Base-by-base conservation (phyloP, 2,797 vertebrate genomes). In the Sphenopsis melanotis region DNA sequence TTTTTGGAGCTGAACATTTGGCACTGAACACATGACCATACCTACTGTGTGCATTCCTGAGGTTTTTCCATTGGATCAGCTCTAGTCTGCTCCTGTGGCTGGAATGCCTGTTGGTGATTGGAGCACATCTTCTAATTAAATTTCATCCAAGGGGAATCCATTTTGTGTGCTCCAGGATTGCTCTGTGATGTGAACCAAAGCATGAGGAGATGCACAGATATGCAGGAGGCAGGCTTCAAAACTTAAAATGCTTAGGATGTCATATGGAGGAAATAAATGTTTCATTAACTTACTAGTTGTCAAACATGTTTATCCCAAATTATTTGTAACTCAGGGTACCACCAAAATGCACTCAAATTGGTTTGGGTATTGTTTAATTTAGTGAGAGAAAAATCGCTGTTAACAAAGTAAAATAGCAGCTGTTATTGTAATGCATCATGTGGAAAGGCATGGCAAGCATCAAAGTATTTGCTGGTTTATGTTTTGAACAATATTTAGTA, bases 381-480 rank as follows among this genome's bases (percentile, higher is more conserved):
- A 84, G 64, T 80, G 77, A 87, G 36, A 87, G 77, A 90, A 90
- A 93, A 87, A 76, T 86, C 20, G 4, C 77, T 87, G 77, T 79
- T 86, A 93, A 83, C 70, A 76, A 87, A 84, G 36, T 78, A 76
- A 86, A 94, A 83, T 76, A 91, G 83, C 63, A 93, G 87, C 77
- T 90, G 66, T 88, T 74, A 60, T 30, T 79, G 29, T 34, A 92
- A 71, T 49, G 59, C 27, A n/a, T 91, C 59, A 15, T 72, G 65
- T 87, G 66, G 63, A 82, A 92, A 90, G 55, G 10, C 66, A 89
- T 83, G 50, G 18, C 55, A 78, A 85, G 61, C 49, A 59, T 42
- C 56, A 83, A 49, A 89, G 29, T 30, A 37, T 83, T 78, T 89
- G 30, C 47, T 66, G 9, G 17, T 63, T 85, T 71, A 37, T 60